Percentiles rank a stretch among this genome's conserved stretches.
These are phyloP conservation scores for Astropecten irregularis DNA, from an alignment of 53 echinoderm and acorn worm species.

Conservation along the genomic window DNA sequence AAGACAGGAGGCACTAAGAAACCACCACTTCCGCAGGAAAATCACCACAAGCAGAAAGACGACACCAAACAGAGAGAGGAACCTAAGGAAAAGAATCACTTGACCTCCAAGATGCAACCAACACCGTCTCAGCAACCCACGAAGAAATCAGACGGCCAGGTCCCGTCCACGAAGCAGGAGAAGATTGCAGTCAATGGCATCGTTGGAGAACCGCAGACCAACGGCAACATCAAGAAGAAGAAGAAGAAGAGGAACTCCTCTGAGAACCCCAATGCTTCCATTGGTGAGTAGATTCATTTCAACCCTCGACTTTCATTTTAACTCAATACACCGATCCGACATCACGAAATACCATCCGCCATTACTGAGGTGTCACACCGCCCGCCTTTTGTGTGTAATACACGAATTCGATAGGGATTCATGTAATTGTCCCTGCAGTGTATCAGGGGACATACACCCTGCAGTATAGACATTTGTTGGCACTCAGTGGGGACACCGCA, in stretches of 20 bases:
- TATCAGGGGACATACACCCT: no score
- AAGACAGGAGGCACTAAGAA: constrained; percentile 3
- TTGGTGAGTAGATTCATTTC: constrained; percentile 57
- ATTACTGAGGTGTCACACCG: no score
- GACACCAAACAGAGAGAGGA: constrained; percentile 48
- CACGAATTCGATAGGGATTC: no score
- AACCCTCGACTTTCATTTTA: no score
- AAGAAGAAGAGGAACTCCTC: constrained; percentile 83
- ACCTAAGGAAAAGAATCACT: constrained; percentile 44
- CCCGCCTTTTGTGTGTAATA: no score
- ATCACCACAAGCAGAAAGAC: constrained; percentile 62
- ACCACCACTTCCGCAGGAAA: neutral
- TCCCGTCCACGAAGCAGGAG: constrained; percentile 8
- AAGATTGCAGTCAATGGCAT: constrained; percentile 26
- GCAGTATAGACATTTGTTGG: no score
- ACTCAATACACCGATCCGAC: no score
- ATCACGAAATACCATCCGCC: no score
- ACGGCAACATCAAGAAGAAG: constrained; percentile 74
- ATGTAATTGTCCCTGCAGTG: no score
- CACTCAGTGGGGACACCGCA: no score
- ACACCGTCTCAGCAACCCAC: neutral
- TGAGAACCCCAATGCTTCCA: constrained; percentile 74
- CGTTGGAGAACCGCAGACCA: constrained; percentile 10
- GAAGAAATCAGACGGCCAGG: constrained; percentile 20
- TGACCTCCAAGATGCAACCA: neutral